Evolutionary conservation across 2,888 invertebrate species (phyloP).

Genomic region (Choristoneura rosaceana): DNA sequence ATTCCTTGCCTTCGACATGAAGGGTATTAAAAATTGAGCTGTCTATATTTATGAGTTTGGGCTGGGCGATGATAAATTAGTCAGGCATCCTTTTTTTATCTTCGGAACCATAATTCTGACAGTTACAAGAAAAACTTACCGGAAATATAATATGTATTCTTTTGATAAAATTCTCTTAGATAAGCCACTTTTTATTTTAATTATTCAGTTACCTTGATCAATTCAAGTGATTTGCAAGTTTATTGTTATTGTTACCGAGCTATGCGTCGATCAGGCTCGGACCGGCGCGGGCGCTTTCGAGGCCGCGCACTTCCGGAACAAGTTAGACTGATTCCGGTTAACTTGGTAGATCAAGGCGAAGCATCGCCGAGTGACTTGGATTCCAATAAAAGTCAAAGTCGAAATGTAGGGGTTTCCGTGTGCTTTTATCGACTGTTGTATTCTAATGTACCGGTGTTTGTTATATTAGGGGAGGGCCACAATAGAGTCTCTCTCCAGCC

Average conservation of each 20-base stretch:
- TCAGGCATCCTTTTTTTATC: no score
- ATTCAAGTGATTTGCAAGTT: background rate
- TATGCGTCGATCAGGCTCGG: constrained; percentile 19
- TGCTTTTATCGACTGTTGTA: background rate
- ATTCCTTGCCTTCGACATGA: no score
- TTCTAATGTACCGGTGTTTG: background rate
- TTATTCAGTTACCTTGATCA: background rate
- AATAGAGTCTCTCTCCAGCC: no score
- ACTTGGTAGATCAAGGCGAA: constrained; percentile 32
- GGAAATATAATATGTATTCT: background rate
- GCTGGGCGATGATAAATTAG: no score
- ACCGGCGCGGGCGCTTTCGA: constrained; percentile 17
- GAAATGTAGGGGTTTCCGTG: background rate
- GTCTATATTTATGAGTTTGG: no score
- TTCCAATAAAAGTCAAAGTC: constrained; percentile 3
- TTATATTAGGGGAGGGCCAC: no score
- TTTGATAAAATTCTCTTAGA: background rate
- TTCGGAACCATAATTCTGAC: background rate
- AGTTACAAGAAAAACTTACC: background rate
- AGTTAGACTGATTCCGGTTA: constrained; percentile 30
- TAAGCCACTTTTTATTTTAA: background rate
- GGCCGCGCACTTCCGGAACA: constrained; percentile 34
- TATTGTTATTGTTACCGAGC: constrained; percentile 5
- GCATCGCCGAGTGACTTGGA: background rate
- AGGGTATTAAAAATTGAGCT: no score